Base-by-base conservation (phyloP, 2,888 invertebrate genomes). In the Eupithecia insigniata region DNA sequence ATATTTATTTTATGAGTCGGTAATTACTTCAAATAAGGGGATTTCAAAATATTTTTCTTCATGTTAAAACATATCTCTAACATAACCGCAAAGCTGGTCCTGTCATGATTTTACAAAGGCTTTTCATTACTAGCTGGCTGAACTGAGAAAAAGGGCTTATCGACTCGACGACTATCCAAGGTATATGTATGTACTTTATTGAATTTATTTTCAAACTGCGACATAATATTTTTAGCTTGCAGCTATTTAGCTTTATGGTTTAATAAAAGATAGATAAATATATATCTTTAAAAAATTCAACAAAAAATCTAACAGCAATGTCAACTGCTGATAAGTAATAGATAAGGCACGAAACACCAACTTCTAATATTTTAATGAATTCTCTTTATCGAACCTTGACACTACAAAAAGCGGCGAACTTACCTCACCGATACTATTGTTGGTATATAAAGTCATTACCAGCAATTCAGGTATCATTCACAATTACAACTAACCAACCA, bases 371-470 rank as follows among this genome's bases (percentile, higher is more conserved):
- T 36, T 64, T 64, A 64, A 64, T 64, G 36, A 64, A 64, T 64
- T 78, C 77, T 76, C 73, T 26, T 55, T 55, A 78, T 76, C 72
- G 81, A 87, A 88, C 92, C 92, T 92, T 91, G 91, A 89, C 87
- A 84, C 85, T 88, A 84, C 81, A 81, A 79, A 81, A 79, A 81
- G 76, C 76, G 84, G 80, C 76, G 76, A 80, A 79, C 82, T 92
- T 92, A 87, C 91, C 83, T 86, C 90, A 92, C 83, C 83, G 80
- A 46, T 77, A 79, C 82, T 77, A 78, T 82, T 78, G 81, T 83
- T 80, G 85, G 87, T 92, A 92, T 93, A 92, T 90, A 93, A 92
- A 89, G 89, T 90, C 88, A 87, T 86, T 84, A 82, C 70, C 78
- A 80, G 76, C 84, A 79, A 84, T 81, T 84, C 80, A 86, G 83